A percentile compares a stretch with the other conserved stretches of the same genome.
These are phyloP conservation scores for Scolopax mira DNA, from an alignment of 2,113 vertebrate genomes.

Conservation along the genomic window DNA sequence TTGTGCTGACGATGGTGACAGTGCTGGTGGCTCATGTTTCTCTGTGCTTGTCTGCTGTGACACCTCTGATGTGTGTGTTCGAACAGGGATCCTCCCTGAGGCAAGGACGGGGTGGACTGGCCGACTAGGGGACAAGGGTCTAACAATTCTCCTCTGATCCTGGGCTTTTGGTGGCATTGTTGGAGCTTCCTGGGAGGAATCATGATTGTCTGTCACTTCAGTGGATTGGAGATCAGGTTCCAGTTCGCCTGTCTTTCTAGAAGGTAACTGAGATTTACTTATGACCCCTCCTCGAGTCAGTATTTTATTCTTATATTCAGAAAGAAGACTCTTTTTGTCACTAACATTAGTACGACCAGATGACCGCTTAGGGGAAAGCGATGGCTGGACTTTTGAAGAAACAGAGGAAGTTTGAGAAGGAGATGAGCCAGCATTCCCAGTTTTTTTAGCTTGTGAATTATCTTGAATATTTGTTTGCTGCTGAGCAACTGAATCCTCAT, in stretches of 20 bases:
- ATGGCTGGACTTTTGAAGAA: slow-evolving; percentile 26
- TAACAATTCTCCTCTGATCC: slow-evolving; percentile 49
- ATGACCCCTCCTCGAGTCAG: slow-evolving; percentile 4
- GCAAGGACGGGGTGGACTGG: slow-evolving; percentile 77
- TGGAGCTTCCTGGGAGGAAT: slow-evolving; percentile 45
- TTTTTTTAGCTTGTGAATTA: slow-evolving; percentile 41
- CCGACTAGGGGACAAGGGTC: slow-evolving; percentile 74
- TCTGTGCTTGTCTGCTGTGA: background rate
- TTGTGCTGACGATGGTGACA: background rate
- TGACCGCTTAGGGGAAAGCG: slow-evolving; percentile 29
- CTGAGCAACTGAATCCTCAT: slow-evolving; percentile 51
- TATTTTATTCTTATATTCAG: slow-evolving; percentile 71
- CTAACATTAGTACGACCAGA: slow-evolving; percentile 3
- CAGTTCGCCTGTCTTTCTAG: slow-evolving; percentile 12
- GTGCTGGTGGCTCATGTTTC: background rate
- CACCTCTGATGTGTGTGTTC: background rate
- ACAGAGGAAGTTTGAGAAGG: slow-evolving; percentile 41
- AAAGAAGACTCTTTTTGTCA: slow-evolving; percentile 54
- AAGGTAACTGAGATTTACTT: slow-evolving; percentile 49
- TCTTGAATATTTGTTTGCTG: slow-evolving; percentile 63
- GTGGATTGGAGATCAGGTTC: slow-evolving; percentile 62
- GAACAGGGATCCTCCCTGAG: slow-evolving; percentile 73
- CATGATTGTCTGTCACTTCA: slow-evolving; percentile 9
- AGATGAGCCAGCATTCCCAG: slow-evolving; percentile 26
- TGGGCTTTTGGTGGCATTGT: slow-evolving; percentile 23